Conservation (phyloP, 2,888 invertebrate species). For the Drosophila neotestacea region DNA sequence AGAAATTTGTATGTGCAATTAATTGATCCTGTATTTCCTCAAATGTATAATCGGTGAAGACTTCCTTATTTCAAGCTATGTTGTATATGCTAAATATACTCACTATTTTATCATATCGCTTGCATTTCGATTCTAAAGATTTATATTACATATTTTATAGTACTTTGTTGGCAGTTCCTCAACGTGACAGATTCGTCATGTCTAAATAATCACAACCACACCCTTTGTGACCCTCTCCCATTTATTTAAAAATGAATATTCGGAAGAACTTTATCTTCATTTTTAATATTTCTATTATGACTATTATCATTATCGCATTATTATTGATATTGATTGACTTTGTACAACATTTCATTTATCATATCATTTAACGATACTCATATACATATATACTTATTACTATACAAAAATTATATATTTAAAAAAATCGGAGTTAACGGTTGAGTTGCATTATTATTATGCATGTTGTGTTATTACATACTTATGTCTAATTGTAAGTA, state of each 20-base stretch:
- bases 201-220: background rate
- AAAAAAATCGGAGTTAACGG: background rate
- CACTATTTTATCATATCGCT: slow-evolving; percentile 23
- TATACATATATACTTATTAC: background rate
- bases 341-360: background rate
- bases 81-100: background rate
- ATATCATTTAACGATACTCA: background rate
- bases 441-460: slow-evolving; percentile 10
- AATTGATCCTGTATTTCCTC: slow-evolving; percentile 16
- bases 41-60: slow-evolving; percentile 57
- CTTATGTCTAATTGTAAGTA: background rate
- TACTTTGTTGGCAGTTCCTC: no score
- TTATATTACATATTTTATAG: background rate
- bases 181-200: background rate
- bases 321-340: background rate
- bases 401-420: no score
- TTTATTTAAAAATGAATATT: background rate
- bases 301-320: background rate
- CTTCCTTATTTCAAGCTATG: slow-evolving; percentile 40
- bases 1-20: background rate
- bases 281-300: background rate
- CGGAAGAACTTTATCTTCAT: background rate
- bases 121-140: slow-evolving; percentile 16
- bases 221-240: background rate
- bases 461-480: slow-evolving; percentile 16